These are phyloP conservation scores for Melinopterus prodromus DNA, from an alignment of 2,888 invertebrate genomes.

Conservation along the genomic window DNA sequence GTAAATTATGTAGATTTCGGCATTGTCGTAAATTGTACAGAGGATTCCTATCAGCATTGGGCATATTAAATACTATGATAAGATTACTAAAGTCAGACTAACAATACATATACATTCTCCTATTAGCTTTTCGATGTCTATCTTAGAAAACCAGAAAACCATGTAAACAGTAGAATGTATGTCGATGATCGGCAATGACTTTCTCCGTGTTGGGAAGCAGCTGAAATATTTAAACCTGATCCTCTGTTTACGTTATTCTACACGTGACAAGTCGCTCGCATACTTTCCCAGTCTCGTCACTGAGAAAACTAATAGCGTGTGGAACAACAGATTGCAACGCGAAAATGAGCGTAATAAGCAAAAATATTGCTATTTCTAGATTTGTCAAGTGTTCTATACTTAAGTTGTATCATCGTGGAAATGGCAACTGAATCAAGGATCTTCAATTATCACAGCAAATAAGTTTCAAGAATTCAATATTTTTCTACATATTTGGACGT, in stretches of 20 bases:
- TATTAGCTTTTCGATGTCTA: no score
- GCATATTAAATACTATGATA: no score
- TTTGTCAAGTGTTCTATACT: neutral
- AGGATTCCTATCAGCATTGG: no score
- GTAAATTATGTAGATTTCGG: no score
- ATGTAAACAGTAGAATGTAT: neutral
- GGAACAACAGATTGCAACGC: neutral
- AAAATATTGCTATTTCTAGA: neutral
- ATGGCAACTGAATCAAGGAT: no score
- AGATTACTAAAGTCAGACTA: no score
- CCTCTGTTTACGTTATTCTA: neutral
- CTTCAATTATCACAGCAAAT: no score
- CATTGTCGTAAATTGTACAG: no score
- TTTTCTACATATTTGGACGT: no score
- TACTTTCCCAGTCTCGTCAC: neutral
- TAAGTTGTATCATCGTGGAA: no score
- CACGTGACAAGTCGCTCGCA: neutral
- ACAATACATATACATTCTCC: no score
- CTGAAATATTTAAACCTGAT: neutral
- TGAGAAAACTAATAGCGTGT: neutral
- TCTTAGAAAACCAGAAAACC: neutral
- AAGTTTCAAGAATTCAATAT: no score
- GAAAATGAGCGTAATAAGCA: neutral
- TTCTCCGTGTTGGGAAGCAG: neutral
- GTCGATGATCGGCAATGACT: neutral